Evolutionary conservation across 2,113 vertebrate genomes (phyloP).

Genomic region (Micronycteris hirsuta): DNA sequence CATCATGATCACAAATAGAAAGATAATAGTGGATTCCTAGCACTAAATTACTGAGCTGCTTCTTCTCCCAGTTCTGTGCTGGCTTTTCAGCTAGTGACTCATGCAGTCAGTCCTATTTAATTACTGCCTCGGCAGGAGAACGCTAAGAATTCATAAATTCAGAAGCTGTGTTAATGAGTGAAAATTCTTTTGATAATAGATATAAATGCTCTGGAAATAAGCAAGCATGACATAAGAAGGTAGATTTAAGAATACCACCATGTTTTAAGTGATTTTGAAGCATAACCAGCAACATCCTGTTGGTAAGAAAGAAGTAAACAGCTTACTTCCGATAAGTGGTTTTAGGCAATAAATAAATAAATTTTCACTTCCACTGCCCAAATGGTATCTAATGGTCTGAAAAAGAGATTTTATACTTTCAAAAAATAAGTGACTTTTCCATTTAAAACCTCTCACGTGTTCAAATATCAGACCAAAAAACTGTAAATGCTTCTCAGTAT

Average conservation of each 20-base stretch:
- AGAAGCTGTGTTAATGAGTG: slow-evolving; percentile 46
- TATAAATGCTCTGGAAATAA: slow-evolving; percentile 4
- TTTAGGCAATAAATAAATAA: not conserved
- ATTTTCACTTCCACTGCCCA: not conserved
- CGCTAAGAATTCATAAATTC: slow-evolving; percentile 13
- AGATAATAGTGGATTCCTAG: not conserved
- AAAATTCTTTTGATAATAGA: slow-evolving; percentile 10
- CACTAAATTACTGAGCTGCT: slow-evolving; percentile 4
- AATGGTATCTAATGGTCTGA: not conserved
- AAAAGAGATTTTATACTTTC: not conserved
- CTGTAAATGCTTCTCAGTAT: not conserved
- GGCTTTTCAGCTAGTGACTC: slow-evolving; percentile 29
- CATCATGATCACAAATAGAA: slow-evolving; percentile 5
- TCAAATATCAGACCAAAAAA: slow-evolving; percentile 23
- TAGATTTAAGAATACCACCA: not conserved
- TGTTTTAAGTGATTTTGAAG: not conserved
- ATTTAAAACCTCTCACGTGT: not conserved
- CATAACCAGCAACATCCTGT: not conserved
- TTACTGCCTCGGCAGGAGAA: slow-evolving; percentile 45
- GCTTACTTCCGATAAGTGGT: not conserved
- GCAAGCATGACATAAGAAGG: not conserved
- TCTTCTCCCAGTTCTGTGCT: not conserved
- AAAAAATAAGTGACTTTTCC: not conserved
- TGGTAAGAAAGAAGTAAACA: not conserved
- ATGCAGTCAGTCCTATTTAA: slow-evolving; percentile 31